Evolutionary conservation across 2,888 invertebrate species (phyloP).

Genomic region (Cosmia trapezina): DNA sequence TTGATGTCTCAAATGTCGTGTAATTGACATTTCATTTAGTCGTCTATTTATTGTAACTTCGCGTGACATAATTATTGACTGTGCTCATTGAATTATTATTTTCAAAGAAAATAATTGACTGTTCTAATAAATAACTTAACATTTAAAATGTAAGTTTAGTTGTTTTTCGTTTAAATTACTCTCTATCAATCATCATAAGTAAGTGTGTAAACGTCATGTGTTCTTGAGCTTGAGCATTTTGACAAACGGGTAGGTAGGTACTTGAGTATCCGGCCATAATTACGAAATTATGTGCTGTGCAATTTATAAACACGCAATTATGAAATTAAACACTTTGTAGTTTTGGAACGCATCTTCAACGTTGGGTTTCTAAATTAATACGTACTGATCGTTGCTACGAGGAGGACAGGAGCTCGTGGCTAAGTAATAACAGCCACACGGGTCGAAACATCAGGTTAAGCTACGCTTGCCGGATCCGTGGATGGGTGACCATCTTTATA

Average conservation of each 20-base stretch:
- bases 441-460: too few species aligned
- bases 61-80: slow-evolving; percentile 44
- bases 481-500: too few species aligned
- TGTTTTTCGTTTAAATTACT: slow-evolving; percentile 38
- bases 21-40: slow-evolving; percentile 38
- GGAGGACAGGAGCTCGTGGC: too few species aligned
- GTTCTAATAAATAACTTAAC: slow-evolving; percentile 30
- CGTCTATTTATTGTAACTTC: slow-evolving; percentile 16
- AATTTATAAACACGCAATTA: not conserved
- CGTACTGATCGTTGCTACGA: not conserved
- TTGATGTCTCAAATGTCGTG: slow-evolving; percentile 30
- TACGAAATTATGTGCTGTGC: not conserved
- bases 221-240: slow-evolving; percentile 1
- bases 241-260: not conserved
- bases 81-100: slow-evolving; percentile 29
- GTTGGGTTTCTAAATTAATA: not conserved
- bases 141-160: slow-evolving; percentile 22
- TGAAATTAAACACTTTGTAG: not conserved
- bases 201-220: not conserved
- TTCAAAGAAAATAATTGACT: slow-evolving; percentile 32
- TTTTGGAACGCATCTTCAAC: not conserved
- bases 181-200: slow-evolving; percentile 23
- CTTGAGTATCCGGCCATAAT: slow-evolving; percentile 3
- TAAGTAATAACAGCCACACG: too few species aligned
- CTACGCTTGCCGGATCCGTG: too few species aligned